These are phyloP conservation scores for Dolichallabes microphthalmus DNA, from an alignment of 2,113 vertebrate species.

Conservation along the genomic window DNA sequence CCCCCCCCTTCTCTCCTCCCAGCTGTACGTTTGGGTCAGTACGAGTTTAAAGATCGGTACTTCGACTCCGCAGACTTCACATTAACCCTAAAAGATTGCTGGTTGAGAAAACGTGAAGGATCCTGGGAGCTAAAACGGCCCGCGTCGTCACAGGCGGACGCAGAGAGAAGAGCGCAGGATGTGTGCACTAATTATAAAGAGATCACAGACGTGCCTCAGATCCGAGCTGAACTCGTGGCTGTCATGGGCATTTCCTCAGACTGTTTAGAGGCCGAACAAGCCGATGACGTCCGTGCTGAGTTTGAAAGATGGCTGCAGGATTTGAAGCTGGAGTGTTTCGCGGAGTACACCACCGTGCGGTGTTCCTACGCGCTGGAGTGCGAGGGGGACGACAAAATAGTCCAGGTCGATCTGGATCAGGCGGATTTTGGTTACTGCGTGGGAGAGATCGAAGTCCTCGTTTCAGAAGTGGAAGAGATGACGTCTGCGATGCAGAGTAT, in stretches of 20 bases:
- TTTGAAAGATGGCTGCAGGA: constrained; percentile 62
- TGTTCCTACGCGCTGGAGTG: constrained; percentile 64
- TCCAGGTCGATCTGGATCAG: constrained; percentile 72
- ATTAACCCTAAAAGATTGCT: constrained; percentile 70
- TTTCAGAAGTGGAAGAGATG: constrained; percentile 67
- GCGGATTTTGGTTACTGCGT: constrained; percentile 76
- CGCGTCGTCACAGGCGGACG: background rate
- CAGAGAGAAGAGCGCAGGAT: constrained; percentile 31
- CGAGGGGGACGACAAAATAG: constrained; percentile 48
- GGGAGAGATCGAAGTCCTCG: constrained; percentile 75
- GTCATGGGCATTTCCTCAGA: constrained; percentile 50
- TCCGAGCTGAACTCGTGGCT: constrained; percentile 63
- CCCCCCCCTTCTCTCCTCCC: constrained; percentile 24
- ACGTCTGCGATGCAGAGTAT: constrained; percentile 68
- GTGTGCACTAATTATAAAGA: constrained; percentile 73
- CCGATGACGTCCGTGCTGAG: background rate
- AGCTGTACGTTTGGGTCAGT: constrained; percentile 63
- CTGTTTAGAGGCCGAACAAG: constrained; percentile 25
- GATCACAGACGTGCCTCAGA: constrained; percentile 67
- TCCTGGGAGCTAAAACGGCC: constrained; percentile 76
- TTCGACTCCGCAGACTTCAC: constrained; percentile 68
- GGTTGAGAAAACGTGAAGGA: constrained; percentile 72
- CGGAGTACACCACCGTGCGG: constrained; percentile 69
- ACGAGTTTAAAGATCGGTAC: constrained; percentile 70
- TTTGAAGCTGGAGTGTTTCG: constrained; percentile 68